These are phyloP conservation scores for Sitobion miscanthi DNA, from an alignment of 1,140 invertebrate genomes.

Conservation along the genomic window DNA sequence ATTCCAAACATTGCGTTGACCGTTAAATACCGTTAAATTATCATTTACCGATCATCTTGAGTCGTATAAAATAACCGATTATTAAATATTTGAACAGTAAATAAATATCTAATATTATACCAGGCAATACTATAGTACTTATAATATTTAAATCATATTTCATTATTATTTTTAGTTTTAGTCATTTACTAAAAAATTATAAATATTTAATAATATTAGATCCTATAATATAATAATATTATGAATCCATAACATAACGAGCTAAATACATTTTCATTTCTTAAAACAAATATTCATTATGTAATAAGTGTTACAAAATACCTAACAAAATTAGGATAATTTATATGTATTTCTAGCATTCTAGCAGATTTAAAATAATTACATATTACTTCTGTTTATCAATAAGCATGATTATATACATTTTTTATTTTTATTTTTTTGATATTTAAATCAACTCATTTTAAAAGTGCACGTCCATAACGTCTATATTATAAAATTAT, in stretches of 20 bases:
- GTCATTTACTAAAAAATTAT: too few species aligned
- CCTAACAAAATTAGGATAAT: neutral
- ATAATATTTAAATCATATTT: too few species aligned
- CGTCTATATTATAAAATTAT: neutral
- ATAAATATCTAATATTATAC: too few species aligned
- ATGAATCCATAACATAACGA: too few species aligned
- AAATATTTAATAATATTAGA: too few species aligned
- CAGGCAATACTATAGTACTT: too few species aligned
- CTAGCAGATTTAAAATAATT: neutral
- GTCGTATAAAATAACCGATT: neutral
- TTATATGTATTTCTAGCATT: neutral
- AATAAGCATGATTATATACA: neutral
- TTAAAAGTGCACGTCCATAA: neutral
- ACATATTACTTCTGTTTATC: neutral
- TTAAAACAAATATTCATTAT: too few species aligned
- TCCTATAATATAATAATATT: too few species aligned
- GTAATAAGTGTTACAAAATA: too few species aligned
- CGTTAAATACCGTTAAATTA: neutral
- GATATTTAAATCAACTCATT: neutral
- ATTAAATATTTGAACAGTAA: too few species aligned
- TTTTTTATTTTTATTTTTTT: neutral
- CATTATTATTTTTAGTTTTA: too few species aligned
- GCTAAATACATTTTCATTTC: too few species aligned
- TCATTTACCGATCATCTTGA: neutral
- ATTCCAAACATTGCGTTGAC: neutral